Evolutionary conservation across 2,797 vertebrate genomes (phyloP).

Genomic region (Sebastes baramenuke): DNA sequence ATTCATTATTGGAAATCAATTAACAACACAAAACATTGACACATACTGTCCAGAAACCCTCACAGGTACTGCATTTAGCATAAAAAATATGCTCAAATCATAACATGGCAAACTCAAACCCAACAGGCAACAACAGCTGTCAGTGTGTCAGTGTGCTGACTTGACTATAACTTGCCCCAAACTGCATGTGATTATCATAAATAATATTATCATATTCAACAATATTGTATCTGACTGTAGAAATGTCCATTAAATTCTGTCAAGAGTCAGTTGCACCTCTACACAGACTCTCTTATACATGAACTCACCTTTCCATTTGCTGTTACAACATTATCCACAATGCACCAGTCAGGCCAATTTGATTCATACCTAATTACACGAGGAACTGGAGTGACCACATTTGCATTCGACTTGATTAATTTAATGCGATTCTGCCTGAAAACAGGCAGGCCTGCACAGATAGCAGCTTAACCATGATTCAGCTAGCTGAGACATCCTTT

Average conservation of each 20-base stretch:
- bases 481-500: slow-evolving; percentile 57
- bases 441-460: slow-evolving; percentile 56
- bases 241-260: neutral
- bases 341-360: slow-evolving; percentile 37
- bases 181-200: too few species aligned
- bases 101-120: too few species aligned
- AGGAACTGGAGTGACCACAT: slow-evolving; percentile 54
- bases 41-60: too few species aligned
- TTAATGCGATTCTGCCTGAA: slow-evolving; percentile 53
- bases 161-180: too few species aligned
- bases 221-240: neutral
- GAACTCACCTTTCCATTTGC: slow-evolving; percentile 42
- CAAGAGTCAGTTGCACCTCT: neutral
- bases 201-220: neutral
- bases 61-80: too few species aligned
- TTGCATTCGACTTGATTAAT: slow-evolving; percentile 69
- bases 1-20: too few species aligned
- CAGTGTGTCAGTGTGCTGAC: too few species aligned
- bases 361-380: slow-evolving; percentile 49
- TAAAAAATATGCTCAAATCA: too few species aligned
- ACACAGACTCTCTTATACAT: neutral
- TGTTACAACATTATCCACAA: slow-evolving; percentile 40
- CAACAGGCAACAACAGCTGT: too few species aligned
- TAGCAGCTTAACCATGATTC: slow-evolving; percentile 63
- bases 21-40: too few species aligned